phyloP scores from a whole-genome alignment of 64 coral and sea anemone species.

The Montipora capricornis region DNA sequence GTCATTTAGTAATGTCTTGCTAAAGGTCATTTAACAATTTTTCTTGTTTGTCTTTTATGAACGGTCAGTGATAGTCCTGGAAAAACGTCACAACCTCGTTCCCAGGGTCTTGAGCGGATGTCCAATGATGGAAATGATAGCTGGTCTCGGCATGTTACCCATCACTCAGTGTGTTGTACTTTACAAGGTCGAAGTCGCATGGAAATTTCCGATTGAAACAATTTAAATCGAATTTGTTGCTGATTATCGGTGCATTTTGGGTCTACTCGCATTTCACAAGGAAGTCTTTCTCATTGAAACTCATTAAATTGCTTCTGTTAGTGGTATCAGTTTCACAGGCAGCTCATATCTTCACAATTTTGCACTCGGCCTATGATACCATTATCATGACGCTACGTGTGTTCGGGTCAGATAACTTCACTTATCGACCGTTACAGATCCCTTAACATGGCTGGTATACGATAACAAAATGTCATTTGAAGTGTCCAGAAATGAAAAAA shows the following conservation, averaged over 20 bases:
- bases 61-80: too few species aligned
- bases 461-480: conserved; percentile 54
- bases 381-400: not conserved
- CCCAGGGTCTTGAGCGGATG: too few species aligned
- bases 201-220: too few species aligned
- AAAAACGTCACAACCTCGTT: too few species aligned
- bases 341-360: not conserved
- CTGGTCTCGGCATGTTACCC: too few species aligned
- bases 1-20: too few species aligned
- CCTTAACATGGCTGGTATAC: conserved; percentile 8
- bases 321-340: not conserved
- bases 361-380: conserved; percentile 5
- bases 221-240: too few species aligned
- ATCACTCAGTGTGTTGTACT: too few species aligned
- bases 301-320: not conserved
- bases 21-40: too few species aligned
- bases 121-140: too few species aligned
- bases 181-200: too few species aligned
- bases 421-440: conserved; percentile 48
- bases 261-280: not conserved
- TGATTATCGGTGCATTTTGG: not conserved
- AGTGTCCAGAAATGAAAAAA: conserved; percentile 26
- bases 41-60: too few species aligned
- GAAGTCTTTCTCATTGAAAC: not conserved
- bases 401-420: conserved; percentile 24